Base-by-base conservation (phyloP, 2,888 invertebrate genomes). In the Scaptodrosophila latifasciaeformis region DNA sequence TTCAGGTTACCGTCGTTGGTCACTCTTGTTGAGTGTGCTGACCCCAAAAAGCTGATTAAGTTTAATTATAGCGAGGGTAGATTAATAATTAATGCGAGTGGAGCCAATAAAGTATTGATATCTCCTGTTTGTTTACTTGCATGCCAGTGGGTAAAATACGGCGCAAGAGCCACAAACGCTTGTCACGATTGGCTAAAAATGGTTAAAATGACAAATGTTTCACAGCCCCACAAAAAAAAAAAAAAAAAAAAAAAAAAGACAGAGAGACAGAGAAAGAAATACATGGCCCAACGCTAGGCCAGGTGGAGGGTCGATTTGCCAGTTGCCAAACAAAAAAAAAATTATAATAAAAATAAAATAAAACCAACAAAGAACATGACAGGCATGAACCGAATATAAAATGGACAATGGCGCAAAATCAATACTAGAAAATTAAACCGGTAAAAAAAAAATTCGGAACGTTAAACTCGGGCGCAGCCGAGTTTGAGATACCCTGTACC, bases 161-260 rank as follows among this genome's bases (percentile, higher is more conserved):
- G 17, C 44, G 51, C 59, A 46, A 45, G 60, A 59, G 50, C 63
- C 66, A 67, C 67, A 71, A 75, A 65, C 60, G 67, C 70, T 76
- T 75, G 76, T 75, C 79, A 75, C 79, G 75, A 70, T 75, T 70
- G 78, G 70, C 79, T 78, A 70, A 78, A 78, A 78, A 75, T 75
- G 75, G 75, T 77, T 72, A 75, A 75, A 75, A 75, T 75, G 75
- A 75, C 75, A 75, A 75, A 75, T 75, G 75, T 75, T 75, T 78
- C 74, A 70, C 72, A 71, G 72, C 71, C 78, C 53, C 48, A 35
- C 53, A 55, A 56, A 24, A 29, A 44, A 18, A 29, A n/a, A n/a
- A n/a, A n/a, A n/a, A n/a, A n/a, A n/a, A n/a, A n/a, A n/a, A n/a
- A n/a, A n/a, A n/a, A n/a, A n/a, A n/a, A 47, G 24, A 15, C 21